Conservation (phyloP, 2,797 vertebrate species). For the Nyctibius grandis region DNA sequence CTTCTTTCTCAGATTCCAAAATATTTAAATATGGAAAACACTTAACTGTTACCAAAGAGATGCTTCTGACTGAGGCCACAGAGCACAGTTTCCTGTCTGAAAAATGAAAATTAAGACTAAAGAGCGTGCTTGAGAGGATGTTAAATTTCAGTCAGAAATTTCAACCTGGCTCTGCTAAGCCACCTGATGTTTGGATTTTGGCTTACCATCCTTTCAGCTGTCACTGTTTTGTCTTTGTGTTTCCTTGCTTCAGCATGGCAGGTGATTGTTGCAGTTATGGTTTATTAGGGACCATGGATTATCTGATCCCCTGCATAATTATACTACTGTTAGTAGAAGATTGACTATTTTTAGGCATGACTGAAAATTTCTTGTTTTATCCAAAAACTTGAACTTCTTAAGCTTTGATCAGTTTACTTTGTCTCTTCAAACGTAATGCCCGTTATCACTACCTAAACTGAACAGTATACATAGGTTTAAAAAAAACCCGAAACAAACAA, state of each 20-base stretch:
- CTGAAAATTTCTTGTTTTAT: not conserved
- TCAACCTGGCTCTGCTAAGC: not conserved
- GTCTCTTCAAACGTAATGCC: not conserved
- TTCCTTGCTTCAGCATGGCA: not conserved
- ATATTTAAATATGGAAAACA: not conserved
- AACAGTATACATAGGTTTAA: fast-evolving
- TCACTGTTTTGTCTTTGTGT: not conserved
- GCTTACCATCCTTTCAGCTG: not conserved
- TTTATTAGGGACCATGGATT: not conserved
- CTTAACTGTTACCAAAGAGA: not conserved
- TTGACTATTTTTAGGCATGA: not conserved
- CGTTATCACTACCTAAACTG: not conserved
- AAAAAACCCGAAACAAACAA: not conserved
- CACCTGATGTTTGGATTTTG: not conserved
- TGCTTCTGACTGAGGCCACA: not conserved
- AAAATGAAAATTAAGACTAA: not conserved
- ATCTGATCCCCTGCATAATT: not conserved
- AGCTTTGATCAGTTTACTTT: not conserved
- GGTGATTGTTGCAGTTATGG: not conserved
- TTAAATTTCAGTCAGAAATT: not conserved
- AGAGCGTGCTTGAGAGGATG: not conserved
- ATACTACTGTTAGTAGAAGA: not conserved
- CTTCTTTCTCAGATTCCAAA: not conserved
- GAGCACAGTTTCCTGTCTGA: not conserved
- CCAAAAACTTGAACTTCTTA: not conserved